phyloP scores from a whole-genome alignment of 37 sponge, comb jelly and placozoan genomes.

The Axinella damicornis region DNA sequence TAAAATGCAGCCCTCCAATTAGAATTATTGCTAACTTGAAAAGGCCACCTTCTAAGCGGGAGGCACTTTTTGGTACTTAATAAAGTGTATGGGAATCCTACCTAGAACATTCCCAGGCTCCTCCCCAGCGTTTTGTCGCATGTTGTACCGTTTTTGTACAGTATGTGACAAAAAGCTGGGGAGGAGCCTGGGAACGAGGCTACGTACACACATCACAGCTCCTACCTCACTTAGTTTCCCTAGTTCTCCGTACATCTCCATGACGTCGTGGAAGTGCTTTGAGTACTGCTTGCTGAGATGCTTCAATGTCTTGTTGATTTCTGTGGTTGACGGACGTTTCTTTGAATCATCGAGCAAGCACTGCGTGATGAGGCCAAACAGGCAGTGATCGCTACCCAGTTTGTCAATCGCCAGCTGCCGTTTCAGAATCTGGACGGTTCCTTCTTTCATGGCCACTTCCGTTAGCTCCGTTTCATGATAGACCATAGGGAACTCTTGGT shows the following conservation, averaged over 20 bases:
- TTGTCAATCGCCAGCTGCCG: not conserved
- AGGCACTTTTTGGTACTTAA: no score
- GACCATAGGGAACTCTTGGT: conserved; percentile 1
- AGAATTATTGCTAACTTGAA: no score
- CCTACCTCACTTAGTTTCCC: no score
- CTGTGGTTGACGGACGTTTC: not conserved
- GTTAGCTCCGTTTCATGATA: conserved; percentile 2
- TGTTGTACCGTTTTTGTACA: no score
- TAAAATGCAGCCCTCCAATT: no score
- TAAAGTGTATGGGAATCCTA: no score
- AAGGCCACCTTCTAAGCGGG: no score
- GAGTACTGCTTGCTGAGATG: not conserved
- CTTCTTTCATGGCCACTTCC: not conserved
- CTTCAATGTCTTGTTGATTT: not conserved
- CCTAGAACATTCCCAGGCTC: no score
- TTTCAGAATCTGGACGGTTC: not conserved
- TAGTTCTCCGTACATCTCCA: not conserved
- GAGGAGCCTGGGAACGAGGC: no score
- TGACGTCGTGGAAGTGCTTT: not conserved
- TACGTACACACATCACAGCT: no score
- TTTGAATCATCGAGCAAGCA: not conserved
- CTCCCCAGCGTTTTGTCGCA: no score
- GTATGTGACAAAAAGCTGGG: no score
- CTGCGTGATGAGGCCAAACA: not conserved
- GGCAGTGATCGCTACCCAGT: not conserved